phyloP scores from a whole-genome alignment of 2,113 vertebrate species.

The Capreolus pygargus region DNA sequence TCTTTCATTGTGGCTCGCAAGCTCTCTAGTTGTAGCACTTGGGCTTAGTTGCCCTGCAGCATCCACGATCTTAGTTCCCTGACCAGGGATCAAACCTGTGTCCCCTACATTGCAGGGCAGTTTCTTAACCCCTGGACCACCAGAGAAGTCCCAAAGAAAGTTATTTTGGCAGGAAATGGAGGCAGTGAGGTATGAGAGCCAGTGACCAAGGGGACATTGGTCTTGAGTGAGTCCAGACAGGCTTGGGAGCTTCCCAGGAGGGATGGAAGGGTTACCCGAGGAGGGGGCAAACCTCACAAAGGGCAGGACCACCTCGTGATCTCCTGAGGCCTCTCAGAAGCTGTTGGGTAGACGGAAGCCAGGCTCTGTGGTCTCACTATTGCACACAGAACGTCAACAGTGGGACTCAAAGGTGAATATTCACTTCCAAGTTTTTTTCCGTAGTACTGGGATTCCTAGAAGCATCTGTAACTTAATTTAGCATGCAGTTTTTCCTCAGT shows the following conservation, averaged over 20 bases:
- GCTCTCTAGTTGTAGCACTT: background rate
- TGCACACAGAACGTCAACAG: fast-evolving
- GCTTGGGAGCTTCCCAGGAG: background rate
- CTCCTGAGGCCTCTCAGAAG: background rate
- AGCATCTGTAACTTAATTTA: background rate
- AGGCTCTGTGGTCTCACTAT: background rate
- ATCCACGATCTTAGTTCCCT: background rate
- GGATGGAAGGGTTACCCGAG: background rate
- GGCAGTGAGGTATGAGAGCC: background rate
- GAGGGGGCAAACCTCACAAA: background rate
- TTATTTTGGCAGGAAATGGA: background rate
- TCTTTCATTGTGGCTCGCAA: too few relatives aligned
- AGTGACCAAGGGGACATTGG: background rate
- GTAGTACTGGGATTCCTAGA: background rate
- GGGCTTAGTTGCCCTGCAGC: background rate
- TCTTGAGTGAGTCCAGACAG: background rate
- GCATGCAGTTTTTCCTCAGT: background rate
- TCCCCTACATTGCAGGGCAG: background rate
- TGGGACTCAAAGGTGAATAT: background rate
- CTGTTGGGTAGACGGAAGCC: background rate
- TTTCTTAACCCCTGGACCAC: background rate
- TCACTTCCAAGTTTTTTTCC: background rate
- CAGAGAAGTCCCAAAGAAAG: background rate
- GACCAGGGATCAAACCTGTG: background rate
- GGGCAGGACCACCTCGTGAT: background rate